Evolutionary conservation across 2,888 invertebrate species (phyloP), one percentile per base, ranked within the genome.

Genomic region (Drosophila pseudotakahashii): DNA sequence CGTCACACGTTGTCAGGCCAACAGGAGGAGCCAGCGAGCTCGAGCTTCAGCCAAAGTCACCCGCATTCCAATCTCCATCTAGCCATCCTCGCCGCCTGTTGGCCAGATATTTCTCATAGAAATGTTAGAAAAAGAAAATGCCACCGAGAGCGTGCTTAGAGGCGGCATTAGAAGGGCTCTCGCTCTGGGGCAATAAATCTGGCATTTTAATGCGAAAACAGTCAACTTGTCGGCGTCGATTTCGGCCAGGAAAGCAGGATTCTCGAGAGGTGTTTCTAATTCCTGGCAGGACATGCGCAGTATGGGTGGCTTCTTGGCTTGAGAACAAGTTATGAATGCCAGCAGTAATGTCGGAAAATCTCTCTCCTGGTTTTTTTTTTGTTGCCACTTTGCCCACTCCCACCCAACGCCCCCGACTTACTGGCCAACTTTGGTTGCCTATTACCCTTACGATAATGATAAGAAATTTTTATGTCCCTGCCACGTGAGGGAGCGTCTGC

Each of bases 191-290:
- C 74, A 78, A 89, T 89, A 89, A 89, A 89, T 91, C 89, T 89
- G 75, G 63, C 75, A 81, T 86, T 90, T 91, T 90, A 88, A 91
- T 91, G 90, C 79, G 90, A 91, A 90, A 91, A 89, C 90, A 91
- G 91, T 91, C 91, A 91, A 89, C 90, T 89, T 88, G 89, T 81
- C 89, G 89, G 91, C 90, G 91, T 90, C 89, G 86, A 76, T 89
- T 89, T 88, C 72, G 63, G 90, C 54, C 83, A 90, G 91, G 91
- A 57, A 61, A 71, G 0, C 91, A 91, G 88, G 39, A 26, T 2
- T 2, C 2, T 0, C 26, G n/a, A 53, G 7, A 41, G 39, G 16
- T 19, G 32, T 1, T 16, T 37, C 37, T 51, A 54, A 58, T 50
- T 39, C 44, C 54, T 63, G 52, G 2, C 58, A 59, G 64, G 64